These are phyloP conservation scores for Drosophila biarmipes DNA, from an alignment of 1,140 invertebrate genomes.

Conservation along the genomic window DNA sequence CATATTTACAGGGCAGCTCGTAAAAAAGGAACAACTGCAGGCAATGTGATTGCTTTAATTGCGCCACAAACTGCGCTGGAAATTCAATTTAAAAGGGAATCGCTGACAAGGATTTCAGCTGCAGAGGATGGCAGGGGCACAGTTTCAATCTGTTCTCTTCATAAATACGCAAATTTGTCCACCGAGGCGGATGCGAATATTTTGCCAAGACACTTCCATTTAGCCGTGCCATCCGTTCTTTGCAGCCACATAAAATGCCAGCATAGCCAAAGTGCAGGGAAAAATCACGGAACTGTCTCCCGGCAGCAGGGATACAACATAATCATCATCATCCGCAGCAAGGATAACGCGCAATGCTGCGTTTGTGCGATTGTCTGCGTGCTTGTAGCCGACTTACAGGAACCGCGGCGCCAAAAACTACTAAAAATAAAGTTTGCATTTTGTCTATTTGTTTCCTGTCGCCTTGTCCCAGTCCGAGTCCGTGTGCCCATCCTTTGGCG, in stretches of 20 bases:
- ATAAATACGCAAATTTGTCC: conserved; percentile 76
- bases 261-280: conserved; percentile 23
- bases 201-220: conserved; percentile 70
- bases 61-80: conserved; percentile 57
- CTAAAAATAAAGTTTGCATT: conserved; percentile 83
- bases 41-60: conserved; percentile 69
- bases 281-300: conserved; percentile 45
- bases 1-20: conserved; percentile 59
- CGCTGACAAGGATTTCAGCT: conserved; percentile 2
- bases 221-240: conserved; percentile 18
- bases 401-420: conserved; percentile 76
- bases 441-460: conserved; percentile 78
- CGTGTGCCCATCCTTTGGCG: background rate
- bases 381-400: conserved; percentile 50
- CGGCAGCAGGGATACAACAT: conserved; percentile 18
- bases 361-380: conserved; percentile 24
- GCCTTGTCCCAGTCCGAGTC: conserved; percentile 38
- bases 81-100: conserved; percentile 58
- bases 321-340: background rate
- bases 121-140: conserved; percentile 6
- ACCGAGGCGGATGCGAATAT: conserved; percentile 59
- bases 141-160: conserved; percentile 65
- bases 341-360: conserved; percentile 28
- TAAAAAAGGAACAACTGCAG: conserved; percentile 40
- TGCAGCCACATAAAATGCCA: conserved; percentile 13